Conservation (phyloP, 1,140 invertebrate genomes). For the Diorhabda carinulata region DNA sequence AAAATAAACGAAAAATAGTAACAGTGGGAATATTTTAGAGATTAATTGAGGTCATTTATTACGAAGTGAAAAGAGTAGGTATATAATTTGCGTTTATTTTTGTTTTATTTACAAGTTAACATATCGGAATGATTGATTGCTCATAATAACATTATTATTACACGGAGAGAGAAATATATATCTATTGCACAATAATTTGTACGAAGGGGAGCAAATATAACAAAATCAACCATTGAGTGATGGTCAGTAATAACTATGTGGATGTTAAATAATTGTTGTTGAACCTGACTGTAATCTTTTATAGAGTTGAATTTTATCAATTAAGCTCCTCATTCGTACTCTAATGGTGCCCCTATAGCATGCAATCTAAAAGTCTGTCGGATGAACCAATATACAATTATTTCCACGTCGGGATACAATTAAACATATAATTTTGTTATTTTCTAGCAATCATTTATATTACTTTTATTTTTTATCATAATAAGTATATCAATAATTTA, state of each 20-base stretch:
- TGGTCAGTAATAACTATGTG: slow-evolving; percentile 33
- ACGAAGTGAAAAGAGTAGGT: background rate
- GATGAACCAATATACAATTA: slow-evolving; percentile 33
- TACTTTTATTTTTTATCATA: slow-evolving; percentile 7
- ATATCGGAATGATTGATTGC: slow-evolving; percentile 10
- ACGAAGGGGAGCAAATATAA: slow-evolving; percentile 25
- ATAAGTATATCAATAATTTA: slow-evolving; percentile 14
- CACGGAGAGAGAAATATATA: slow-evolving; percentile 3
- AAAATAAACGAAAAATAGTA: background rate
- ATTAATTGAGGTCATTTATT: slow-evolving; percentile 1
- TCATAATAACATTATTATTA: slow-evolving; percentile 18
- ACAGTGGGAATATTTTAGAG: background rate
- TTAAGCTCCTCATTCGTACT: slow-evolving; percentile 36
- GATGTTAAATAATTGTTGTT: slow-evolving; percentile 29
- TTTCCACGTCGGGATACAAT: slow-evolving; percentile 14
- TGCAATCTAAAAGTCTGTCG: slow-evolving; percentile 29
- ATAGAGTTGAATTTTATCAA: slow-evolving; percentile 39
- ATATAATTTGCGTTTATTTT: background rate
- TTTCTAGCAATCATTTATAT: slow-evolving; percentile 16
- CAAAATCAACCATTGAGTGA: slow-evolving; percentile 34
- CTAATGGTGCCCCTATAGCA: slow-evolving; percentile 31
- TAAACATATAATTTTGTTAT: slow-evolving; percentile 21
- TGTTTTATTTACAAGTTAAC: background rate
- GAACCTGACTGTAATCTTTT: slow-evolving; percentile 34
- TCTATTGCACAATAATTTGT: slow-evolving; percentile 16